Evolutionary conservation across 1,140 invertebrate species (phyloP), one percentile per base, ranked within the genome.

Genomic region (Proales similis): DNA sequence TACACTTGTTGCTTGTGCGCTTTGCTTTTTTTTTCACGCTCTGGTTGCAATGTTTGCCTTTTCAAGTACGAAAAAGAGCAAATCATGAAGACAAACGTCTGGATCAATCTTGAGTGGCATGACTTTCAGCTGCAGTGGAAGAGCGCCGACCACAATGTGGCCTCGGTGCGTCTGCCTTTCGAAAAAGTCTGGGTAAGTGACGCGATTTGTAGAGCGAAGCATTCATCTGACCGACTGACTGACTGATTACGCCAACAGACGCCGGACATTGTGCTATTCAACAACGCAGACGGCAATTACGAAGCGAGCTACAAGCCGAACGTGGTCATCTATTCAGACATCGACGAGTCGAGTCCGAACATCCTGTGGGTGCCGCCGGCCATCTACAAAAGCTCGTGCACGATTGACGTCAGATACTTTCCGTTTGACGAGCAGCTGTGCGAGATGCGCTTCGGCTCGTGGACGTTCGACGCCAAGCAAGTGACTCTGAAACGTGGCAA

Each of bases 121-220:
- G 95, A 99, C 77, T 97, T 96, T 77, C 93, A 97, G 76, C 78
- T 98, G 67, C 84, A 85, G 73, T 99, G 94, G 95, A 89, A 96
- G 71, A 89, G 95, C 70, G 86, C 89, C 48, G 88, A 97, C 75
- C 98, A 97, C 71, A 90, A 90, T 42, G 97, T 99, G 65, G 85
- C 85, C 29, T 89, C 94, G 22, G 81, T 99, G 32, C 83, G 93
- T 65, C 82, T 99, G 65, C 88, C 90, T 19, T 91, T 92, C 19
- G 91, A 97, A 75, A 95, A 96, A 83, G 92, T 98, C 57, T 99
- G 94, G 94, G 94, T 94, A n/a, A n/a, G n/a, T n/a, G n/a, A n/a
- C n/a, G n/a, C n/a, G n/a, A 46, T 24, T 17, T 24, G 22, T 42
- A 20, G 17, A 20, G 24, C 36, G 26, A 14, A 30, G 26, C 2